These are phyloP conservation scores for Sebastolobus altivelis DNA, from an alignment of 2,797 vertebrate species.

Conservation along the genomic window DNA sequence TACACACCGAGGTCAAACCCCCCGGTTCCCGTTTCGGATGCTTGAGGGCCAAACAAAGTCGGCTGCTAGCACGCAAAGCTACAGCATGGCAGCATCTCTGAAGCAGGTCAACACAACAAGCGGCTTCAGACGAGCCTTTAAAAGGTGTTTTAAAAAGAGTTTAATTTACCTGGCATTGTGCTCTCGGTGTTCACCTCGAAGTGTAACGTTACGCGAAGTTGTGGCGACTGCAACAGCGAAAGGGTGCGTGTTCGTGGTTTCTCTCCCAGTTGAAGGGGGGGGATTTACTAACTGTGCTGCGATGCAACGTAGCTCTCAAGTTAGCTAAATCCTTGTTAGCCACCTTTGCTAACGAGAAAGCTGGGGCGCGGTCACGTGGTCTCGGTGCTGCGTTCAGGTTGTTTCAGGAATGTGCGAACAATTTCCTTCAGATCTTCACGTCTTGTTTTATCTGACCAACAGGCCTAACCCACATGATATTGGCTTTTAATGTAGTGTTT, in stretches of 20 bases:
- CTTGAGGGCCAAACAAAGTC: slow-evolving; percentile 71
- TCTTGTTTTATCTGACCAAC: neutral
- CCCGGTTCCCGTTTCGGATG: slow-evolving; percentile 16
- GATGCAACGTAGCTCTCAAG: slow-evolving; percentile 75
- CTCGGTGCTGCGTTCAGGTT: slow-evolving; percentile 32
- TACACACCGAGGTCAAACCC: slow-evolving; percentile 34
- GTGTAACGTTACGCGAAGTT: slow-evolving; percentile 46
- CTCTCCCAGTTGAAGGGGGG: slow-evolving; percentile 18
- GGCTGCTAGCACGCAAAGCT: slow-evolving; percentile 74
- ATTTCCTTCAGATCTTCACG: no score
- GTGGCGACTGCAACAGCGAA: slow-evolving; percentile 38
- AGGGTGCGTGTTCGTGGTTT: slow-evolving; percentile 55
- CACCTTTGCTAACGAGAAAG: slow-evolving; percentile 75
- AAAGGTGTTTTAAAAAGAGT: neutral
- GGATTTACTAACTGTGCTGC: slow-evolving; percentile 47
- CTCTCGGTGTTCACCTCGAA: slow-evolving; percentile 32
- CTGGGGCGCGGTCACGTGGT: slow-evolving; percentile 82
- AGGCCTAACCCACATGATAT: no score
- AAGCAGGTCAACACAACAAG: slow-evolving; percentile 78
- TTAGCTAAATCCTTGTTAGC: slow-evolving; percentile 79
- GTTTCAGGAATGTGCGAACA: neutral
- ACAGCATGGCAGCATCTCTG: slow-evolving; percentile 79
- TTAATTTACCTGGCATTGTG: slow-evolving; percentile 85
- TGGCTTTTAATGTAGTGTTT: no score
- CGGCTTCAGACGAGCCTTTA: no score